Conservation (phyloP, 2,888 invertebrate species). For the Serripes groenlandicus region DNA sequence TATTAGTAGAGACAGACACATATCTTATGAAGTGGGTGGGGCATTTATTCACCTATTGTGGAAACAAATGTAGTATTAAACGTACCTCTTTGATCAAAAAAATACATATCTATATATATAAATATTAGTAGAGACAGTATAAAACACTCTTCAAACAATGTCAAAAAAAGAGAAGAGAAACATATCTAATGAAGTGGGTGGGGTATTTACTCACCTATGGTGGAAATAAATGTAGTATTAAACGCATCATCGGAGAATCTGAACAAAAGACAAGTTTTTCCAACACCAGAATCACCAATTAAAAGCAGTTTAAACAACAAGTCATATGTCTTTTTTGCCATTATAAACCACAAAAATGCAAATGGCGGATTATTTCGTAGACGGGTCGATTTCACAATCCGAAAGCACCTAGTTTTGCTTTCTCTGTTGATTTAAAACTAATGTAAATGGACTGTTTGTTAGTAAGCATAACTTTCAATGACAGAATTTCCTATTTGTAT, state of each 20-base stretch:
- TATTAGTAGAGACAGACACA: no score
- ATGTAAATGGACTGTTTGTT: slow-evolving; percentile 13
- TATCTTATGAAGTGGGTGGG: not conserved
- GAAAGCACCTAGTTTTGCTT: not conserved
- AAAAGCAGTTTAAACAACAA: slow-evolving; percentile 85
- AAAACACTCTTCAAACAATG: not conserved
- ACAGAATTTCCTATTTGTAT: not conserved
- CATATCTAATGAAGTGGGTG: not conserved
- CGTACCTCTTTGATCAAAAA: no score
- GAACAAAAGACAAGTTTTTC: slow-evolving; percentile 85
- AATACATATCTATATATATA: no score
- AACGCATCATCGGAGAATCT: slow-evolving; percentile 86
- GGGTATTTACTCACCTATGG: slow-evolving; percentile 84
- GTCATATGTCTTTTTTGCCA: slow-evolving; percentile 78
- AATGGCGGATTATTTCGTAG: slow-evolving; percentile 56
- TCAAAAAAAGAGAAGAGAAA: not conserved
- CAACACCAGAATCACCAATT: slow-evolving; percentile 85
- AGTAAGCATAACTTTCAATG: slow-evolving; percentile 19
- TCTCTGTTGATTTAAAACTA: not conserved
- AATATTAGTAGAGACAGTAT: no score
- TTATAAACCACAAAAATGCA: slow-evolving; percentile 42
- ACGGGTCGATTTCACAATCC: not conserved
- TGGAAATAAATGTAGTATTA: slow-evolving; percentile 86
- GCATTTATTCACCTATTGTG: slow-evolving; percentile 85
- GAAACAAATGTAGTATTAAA: slow-evolving; percentile 86